Evolutionary conservation across 2,113 vertebrate species (phyloP).

Genomic region (Trinectes maculatus): DNA sequence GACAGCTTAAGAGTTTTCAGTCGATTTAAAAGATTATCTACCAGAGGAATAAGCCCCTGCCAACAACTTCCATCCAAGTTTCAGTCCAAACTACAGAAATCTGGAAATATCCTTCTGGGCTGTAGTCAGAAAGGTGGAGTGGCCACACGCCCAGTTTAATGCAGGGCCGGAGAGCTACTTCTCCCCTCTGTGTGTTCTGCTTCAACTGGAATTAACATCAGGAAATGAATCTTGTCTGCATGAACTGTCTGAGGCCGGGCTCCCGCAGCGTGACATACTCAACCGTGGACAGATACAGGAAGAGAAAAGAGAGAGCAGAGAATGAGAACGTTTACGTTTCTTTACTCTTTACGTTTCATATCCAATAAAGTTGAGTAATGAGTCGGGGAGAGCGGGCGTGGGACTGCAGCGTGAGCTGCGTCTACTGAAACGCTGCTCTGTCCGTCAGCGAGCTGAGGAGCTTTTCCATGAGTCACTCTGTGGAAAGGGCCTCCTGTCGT

Average conservation of each 20-base stretch:
- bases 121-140: conserved; percentile 70
- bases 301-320: conserved; percentile 13
- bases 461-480: conserved; percentile 73
- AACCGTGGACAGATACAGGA: conserved; percentile 48
- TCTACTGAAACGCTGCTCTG: conserved; percentile 22
- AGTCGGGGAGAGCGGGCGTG: conserved; percentile 52
- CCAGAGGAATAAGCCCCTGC: conserved; percentile 16
- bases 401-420: conserved; percentile 37
- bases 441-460: conserved; percentile 31
- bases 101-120: conserved; percentile 69
- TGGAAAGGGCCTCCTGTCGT: conserved; percentile 67
- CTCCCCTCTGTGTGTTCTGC: conserved; percentile 37
- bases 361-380: conserved; percentile 75
- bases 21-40: conserved; percentile 31
- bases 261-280: conserved; percentile 65
- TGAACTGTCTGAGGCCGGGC: conserved; percentile 67
- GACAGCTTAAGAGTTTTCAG: conserved; percentile 10
- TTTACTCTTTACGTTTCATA: conserved; percentile 57
- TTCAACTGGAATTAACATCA: conserved; percentile 74
- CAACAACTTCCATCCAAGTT: conserved; percentile 52
- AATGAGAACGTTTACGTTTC: conserved; percentile 28
- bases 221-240: conserved; percentile 78
- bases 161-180: conserved; percentile 35
- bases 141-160: conserved; percentile 77
- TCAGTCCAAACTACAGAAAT: conserved; percentile 61